Base-by-base conservation (phyloP, 2,113 vertebrate species). In the Ictidomys tridecemlineatus region DNA sequence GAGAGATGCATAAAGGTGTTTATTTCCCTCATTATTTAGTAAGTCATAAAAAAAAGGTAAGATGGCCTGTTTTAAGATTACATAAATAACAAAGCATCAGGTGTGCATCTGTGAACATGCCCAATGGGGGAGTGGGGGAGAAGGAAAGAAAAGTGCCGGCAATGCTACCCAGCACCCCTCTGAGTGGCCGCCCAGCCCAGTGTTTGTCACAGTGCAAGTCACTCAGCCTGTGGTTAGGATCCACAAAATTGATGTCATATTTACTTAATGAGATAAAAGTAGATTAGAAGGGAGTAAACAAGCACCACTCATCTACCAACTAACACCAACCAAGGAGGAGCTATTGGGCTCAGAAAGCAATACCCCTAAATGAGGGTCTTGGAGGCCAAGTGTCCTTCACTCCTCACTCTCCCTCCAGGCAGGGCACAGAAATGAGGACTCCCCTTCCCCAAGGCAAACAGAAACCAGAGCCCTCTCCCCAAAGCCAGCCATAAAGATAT, bases 51-150 rank as follows among this genome's bases (percentile, higher is more conserved):
- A 85, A 85, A 82, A 56, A 76, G 45, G 22, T 72, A 20, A 73
- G 77, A 74, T 7, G 26, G 28, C 45, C 69, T 39, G 11, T 10
- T 37, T 82, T 67, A n/a, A 74, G 82, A 83, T 58, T 26, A 65
- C 0, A 37, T 8, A 42, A 16, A 22, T 63, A 85, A 24, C 73
- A 73, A 48, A 65, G 18, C 70, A 39, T 30, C 45, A 34, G 56
- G 18, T 8, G 1, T 6, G 9, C 12, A 28, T 3, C 26, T 30
- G 32, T 18, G 51, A 8, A 28, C 8, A 0, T 13, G 32, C 42
- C 18, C 3, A 2, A 18, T 0, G 8, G 0, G 45, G 45, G 45
- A 8, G 10, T 3, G 20, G 37, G 48, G n/a, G 26, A 13, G 17
- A 20, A 1, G 56, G 2, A 28, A 20, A 26, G 24, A n/a, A 22